Percentiles rank a stretch among this genome's conserved stretches.
Conservation (phyloP, 2,113 vertebrate species). For the Fulica atra region DNA sequence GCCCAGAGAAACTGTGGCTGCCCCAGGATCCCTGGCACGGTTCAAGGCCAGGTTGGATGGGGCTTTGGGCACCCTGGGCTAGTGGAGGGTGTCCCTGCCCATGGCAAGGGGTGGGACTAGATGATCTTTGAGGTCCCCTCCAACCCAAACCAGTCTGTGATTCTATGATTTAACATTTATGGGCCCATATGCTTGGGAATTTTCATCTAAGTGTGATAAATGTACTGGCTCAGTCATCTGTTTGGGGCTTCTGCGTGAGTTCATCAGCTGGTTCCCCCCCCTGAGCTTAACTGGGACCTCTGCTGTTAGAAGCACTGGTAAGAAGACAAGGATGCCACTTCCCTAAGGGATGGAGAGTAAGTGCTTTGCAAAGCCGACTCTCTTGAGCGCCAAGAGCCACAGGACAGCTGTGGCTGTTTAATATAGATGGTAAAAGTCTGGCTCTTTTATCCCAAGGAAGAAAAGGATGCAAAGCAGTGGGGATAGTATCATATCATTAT, state of each 20-base stretch:
- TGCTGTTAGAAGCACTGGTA: neutral
- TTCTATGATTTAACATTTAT: neutral
- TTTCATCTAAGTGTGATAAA: neutral
- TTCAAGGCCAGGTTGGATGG: too few relatives aligned
- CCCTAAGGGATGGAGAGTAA: neutral
- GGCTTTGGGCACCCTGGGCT: too few relatives aligned
- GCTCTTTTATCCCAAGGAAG: neutral
- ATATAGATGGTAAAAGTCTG: neutral
- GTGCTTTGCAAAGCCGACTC: neutral
- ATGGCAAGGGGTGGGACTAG: too few relatives aligned
- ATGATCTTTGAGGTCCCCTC: too few relatives aligned
- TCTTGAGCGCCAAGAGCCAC: neutral
- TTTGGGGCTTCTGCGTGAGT: neutral
- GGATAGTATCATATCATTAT: neutral
- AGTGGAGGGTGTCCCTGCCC: too few relatives aligned
- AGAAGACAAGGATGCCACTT: neutral
- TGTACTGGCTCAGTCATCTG: neutral
- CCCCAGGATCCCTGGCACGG: too few relatives aligned
- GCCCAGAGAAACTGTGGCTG: too few relatives aligned
- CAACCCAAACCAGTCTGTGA: too few relatives aligned
- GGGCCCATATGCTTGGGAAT: neutral
- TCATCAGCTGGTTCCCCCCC: neutral
- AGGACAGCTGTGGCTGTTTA: neutral
- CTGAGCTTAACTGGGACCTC: neutral
- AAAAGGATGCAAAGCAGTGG: neutral